These are phyloP conservation scores for Drosophila guanche DNA, from an alignment of 1,140 invertebrate species.

Conservation along the genomic window DNA sequence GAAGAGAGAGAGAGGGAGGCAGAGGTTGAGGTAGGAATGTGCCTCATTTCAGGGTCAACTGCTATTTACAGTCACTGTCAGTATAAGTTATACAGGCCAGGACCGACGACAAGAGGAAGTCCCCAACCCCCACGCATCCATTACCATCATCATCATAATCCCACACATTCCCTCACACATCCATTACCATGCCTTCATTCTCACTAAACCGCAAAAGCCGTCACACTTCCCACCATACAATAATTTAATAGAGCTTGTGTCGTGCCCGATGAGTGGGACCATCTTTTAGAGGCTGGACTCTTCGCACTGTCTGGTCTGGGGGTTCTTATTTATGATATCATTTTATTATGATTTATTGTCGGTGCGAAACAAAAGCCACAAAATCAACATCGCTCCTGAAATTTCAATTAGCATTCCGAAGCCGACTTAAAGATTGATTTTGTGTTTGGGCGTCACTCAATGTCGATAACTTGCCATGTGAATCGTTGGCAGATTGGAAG, in stretches of 20 bases:
- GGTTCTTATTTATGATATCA: conserved; percentile 46
- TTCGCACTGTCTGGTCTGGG: conserved; percentile 7
- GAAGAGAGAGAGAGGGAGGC: not conserved
- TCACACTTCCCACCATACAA: conserved; percentile 49
- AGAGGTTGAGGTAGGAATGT: conserved; percentile 38
- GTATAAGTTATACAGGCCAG: conserved; percentile 42
- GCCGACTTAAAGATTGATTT: conserved; percentile 7
- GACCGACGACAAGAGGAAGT: conserved; percentile 10
- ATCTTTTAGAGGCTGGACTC: conserved; percentile 24
- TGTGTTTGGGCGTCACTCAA: conserved; percentile 29
- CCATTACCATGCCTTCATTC: conserved; percentile 21
- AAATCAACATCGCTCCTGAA: conserved; percentile 33
- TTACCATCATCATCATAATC: conserved; percentile 42
- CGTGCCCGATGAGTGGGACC: conserved; percentile 1
- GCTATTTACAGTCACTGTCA: conserved; percentile 60
- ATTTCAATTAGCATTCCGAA: conserved; percentile 58
- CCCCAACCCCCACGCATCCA: conserved; percentile 46
- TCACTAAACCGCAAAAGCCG: conserved; percentile 37
- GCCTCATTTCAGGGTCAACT: conserved; percentile 70
- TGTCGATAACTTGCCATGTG: conserved; percentile 1
- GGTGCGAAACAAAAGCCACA: conserved; percentile 24
- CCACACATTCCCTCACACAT: conserved; percentile 59
- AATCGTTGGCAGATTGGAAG: conserved; percentile 7
- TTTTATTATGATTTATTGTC: conserved; percentile 45
- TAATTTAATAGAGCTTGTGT: conserved; percentile 26